Evolutionary conservation across 92 coral and sea anemone genomes (phyloP).

Genomic region (Blastomussa wellsi): DNA sequence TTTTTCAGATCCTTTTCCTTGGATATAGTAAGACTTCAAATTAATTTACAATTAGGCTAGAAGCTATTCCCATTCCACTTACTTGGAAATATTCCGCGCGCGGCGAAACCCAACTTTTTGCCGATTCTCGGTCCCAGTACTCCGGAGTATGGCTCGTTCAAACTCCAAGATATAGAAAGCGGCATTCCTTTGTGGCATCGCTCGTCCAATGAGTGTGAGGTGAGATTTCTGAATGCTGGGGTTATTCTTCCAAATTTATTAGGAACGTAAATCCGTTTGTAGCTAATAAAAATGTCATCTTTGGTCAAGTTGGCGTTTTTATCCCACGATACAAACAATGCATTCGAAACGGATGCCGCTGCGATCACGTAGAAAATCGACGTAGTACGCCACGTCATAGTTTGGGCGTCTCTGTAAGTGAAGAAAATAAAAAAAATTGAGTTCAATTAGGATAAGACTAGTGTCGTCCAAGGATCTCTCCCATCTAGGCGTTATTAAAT

Average conservation of each 20-base stretch:
- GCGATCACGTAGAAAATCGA: background rate
- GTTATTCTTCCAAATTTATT: constrained; percentile 16
- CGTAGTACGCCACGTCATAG: background rate
- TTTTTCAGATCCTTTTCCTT: too few species aligned
- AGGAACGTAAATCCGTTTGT: constrained; percentile 28
- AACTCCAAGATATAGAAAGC: constrained; percentile 74
- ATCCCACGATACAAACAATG: constrained; percentile 63
- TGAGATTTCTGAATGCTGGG: constrained; percentile 54
- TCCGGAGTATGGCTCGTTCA: constrained; percentile 80
- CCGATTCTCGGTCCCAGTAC: constrained; percentile 58
- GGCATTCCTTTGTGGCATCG: constrained; percentile 80
- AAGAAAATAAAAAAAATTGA: background rate
- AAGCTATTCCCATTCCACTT: background rate
- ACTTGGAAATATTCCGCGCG: constrained; percentile 85
- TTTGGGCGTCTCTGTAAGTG: background rate
- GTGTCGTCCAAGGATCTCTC: too few species aligned
- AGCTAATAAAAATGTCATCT: constrained; percentile 51
- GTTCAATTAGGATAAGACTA: background rate
- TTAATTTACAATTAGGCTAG: too few species aligned
- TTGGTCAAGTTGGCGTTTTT: constrained; percentile 51
- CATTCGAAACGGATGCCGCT: constrained; percentile 14
- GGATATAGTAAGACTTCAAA: too few species aligned
- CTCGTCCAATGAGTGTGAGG: constrained; percentile 69
- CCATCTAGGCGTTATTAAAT: too few species aligned
- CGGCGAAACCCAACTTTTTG: constrained; percentile 42